Conservation (phyloP, 2,113 vertebrate genomes). For the Rhinichthys klamathensis region DNA sequence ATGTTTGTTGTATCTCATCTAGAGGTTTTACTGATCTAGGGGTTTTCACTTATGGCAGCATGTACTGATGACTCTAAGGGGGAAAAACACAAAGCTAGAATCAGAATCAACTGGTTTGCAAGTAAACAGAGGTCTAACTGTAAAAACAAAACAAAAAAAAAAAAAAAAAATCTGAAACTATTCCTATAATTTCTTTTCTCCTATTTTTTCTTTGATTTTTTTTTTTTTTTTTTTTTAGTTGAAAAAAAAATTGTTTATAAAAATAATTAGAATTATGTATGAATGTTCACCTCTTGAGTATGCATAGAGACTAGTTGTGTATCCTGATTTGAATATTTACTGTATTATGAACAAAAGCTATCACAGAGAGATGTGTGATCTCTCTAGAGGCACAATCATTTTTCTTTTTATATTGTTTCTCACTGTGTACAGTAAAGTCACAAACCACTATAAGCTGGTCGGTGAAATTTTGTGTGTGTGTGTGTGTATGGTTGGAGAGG, state of each 20-base stretch:
- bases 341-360: conserved; percentile 79
- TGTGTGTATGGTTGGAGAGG: background rate
- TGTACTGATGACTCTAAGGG: conserved; percentile 36
- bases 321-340: conserved; percentile 85
- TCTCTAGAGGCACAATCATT: conserved; percentile 82
- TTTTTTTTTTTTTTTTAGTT: conserved; percentile 74
- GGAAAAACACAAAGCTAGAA: conserved; percentile 32
- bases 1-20: conserved; percentile 32
- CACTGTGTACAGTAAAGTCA: conserved; percentile 67
- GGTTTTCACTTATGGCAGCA: conserved; percentile 35
- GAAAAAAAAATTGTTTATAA: conserved; percentile 75
- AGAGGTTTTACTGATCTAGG: conserved; percentile 9
- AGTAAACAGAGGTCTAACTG: conserved; percentile 42
- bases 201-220: conserved; percentile 58
- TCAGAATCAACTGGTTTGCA: conserved; percentile 12
- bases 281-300: conserved; percentile 80
- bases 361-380: conserved; percentile 79
- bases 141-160: background rate
- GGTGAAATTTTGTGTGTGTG: conserved; percentile 14
- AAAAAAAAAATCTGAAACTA: background rate
- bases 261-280: conserved; percentile 80
- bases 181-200: conserved; percentile 58
- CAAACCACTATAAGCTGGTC: conserved; percentile 54
- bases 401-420: conserved; percentile 80
- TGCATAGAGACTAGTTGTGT: conserved; percentile 83